Evolutionary conservation across 1,140 invertebrate species (phyloP).

Genomic region (Hylyphantes graminicola): DNA sequence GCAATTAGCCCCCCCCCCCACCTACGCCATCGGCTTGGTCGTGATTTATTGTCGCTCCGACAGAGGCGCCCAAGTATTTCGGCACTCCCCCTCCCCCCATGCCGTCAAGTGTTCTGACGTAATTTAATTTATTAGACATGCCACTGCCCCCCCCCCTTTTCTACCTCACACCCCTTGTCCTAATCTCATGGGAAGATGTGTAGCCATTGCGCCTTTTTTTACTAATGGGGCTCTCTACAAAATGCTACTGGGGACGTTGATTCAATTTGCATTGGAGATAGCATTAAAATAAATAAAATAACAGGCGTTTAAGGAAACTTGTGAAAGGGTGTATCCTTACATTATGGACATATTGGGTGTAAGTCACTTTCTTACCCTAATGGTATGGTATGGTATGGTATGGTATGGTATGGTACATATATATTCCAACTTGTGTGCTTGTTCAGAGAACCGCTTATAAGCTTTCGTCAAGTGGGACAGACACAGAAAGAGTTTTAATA

Average conservation of each 20-base stretch:
- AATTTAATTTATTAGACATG: constrained; percentile 58
- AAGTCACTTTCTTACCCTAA: no score
- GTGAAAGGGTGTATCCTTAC: no score
- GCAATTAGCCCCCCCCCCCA: constrained; percentile 43
- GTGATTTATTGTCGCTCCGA: constrained; percentile 43
- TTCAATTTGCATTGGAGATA: constrained; percentile 8
- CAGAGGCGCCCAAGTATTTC: constrained; percentile 44
- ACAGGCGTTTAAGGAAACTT: neutral
- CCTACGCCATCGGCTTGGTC: constrained; percentile 32
- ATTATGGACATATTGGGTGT: no score
- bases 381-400: no score
- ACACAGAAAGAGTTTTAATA: no score
- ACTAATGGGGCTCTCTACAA: constrained; percentile 38
- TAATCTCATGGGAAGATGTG: constrained; percentile 32
- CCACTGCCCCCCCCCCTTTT: neutral
- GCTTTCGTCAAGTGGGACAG: no score
- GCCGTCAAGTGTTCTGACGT: constrained; percentile 51
- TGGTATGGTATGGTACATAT: no score
- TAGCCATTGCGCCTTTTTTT: constrained; percentile 37
- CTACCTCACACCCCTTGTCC: constrained; percentile 16
- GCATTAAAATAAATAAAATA: neutral
- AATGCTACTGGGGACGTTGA: constrained; percentile 15
- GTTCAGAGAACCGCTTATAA: no score
- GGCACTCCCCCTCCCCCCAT: constrained; percentile 15
- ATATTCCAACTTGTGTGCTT: no score